A percentile compares a stretch with the other conserved stretches of the same genome.
phyloP scores from a whole-genome alignment of 2,113 vertebrate genomes.

The Gambusia affinis region DNA sequence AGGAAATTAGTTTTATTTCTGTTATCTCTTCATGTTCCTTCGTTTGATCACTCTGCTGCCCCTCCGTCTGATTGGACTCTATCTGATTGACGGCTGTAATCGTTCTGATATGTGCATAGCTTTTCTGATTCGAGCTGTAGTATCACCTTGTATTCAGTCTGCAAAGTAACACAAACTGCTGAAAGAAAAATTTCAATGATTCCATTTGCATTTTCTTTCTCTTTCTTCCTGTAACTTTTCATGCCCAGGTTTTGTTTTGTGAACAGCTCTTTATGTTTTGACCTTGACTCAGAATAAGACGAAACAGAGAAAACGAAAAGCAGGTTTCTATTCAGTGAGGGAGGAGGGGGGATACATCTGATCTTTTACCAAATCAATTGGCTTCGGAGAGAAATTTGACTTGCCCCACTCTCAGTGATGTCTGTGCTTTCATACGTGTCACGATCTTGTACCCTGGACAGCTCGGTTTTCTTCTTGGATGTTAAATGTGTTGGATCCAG shows the following conservation, averaged over 20 bases:
- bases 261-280: conserved; percentile 55
- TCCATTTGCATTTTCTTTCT: conserved; percentile 9
- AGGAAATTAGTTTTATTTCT: conserved; percentile 13
- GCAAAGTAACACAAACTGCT: conserved; percentile 45
- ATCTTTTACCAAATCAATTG: conserved; percentile 57
- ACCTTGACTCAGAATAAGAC: conserved; percentile 31
- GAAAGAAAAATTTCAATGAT: conserved; percentile 36
- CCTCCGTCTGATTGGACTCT: conserved; percentile 63
- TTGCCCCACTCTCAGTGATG: conserved; percentile 31
- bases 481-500: conserved; percentile 52
- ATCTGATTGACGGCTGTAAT: conserved; percentile 72
- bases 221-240: conserved; percentile 31
- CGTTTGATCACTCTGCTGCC: conserved; percentile 54
- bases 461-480: conserved; percentile 38
- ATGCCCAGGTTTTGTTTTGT: conserved; percentile 17
- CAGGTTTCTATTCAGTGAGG: conserved; percentile 36
- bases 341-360: conserved; percentile 18
- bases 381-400: conserved; percentile 44
- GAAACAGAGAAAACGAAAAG: conserved; percentile 30
- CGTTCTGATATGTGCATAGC: conserved; percentile 68
- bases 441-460: conserved; percentile 40
- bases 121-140: conserved; percentile 64
- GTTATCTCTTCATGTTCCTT: conserved; percentile 32
- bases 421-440: conserved; percentile 46
- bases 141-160: conserved; percentile 52